Evolutionary conservation across 2,797 vertebrate genomes (phyloP), one percentile per base, ranked within the genome.

Genomic region (Micromesistius poutassou): DNA sequence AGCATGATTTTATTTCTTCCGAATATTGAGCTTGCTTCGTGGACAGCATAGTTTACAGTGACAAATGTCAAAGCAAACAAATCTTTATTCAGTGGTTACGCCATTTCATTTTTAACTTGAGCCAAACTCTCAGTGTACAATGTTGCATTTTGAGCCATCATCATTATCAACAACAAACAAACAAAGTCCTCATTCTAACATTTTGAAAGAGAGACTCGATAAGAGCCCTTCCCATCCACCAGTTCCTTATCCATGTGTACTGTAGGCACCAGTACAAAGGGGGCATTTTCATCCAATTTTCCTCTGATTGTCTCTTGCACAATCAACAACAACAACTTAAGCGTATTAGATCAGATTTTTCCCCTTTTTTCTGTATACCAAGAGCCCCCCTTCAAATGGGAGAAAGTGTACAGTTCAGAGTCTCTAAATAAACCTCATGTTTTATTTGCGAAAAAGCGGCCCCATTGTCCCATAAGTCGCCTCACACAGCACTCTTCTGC

Each of bases 401-500:
- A 38, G 84, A 88, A 88, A 88, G 85, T 83, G 87, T 86, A 81
- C 77, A 86, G 88, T 88, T 85, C 83, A 81, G 86, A 92, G 87
- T 87, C 91, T 91, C 86, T 82, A 87, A 90, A 88, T 93, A 91
- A 93, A 91, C 92, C 92, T 95, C 93, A 93, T 94, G 93, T 94
- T 94, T 94, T 94, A 94, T 94, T 94, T 89, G 91, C 84, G 62
- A 82, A 92, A 94, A 94, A 94, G 91, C 90, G 91, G 93, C 91
- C 91, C 93, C 94, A 94, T 94, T 95, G 94, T 95, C 94, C 92
- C 93, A 92, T 88, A 94, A 94, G 93, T 94, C 93, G 92, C 92
- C 91, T 94, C 92, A 74, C 90, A 91, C 91, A 88, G 93, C 93
- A 93, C 94, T 95, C 94, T 93, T 94, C 91, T 89, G 89, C 90